Evolutionary conservation across 2,113 vertebrate genomes (phyloP).

Genomic region (Ginglymostoma cirratum): DNA sequence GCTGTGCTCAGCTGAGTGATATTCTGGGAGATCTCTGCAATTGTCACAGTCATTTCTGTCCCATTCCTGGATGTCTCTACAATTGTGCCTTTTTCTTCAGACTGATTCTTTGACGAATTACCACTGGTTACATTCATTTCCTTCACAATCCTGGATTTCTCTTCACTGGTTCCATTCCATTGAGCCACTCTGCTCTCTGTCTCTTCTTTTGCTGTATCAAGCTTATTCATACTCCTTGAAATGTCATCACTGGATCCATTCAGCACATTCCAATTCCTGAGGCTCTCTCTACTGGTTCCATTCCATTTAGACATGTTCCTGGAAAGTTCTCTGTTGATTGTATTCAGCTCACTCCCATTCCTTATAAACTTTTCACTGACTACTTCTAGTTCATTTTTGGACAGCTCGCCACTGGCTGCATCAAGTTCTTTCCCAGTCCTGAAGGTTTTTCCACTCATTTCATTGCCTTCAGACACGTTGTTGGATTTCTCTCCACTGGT

Average conservation of each 20-base stretch:
- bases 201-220: background rate
- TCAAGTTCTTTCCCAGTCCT: background rate
- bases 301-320: background rate
- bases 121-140: background rate
- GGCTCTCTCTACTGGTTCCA: background rate
- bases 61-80: background rate
- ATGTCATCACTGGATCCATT: background rate
- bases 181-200: too few relatives aligned
- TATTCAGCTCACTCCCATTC: background rate
- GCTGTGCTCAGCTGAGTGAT: background rate
- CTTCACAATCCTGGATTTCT: background rate
- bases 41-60: background rate
- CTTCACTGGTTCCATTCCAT: too few relatives aligned
- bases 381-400: background rate
- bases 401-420: background rate
- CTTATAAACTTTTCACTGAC: background rate
- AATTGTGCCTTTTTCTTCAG: background rate
- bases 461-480: background rate
- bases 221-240: background rate
- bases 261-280: background rate
- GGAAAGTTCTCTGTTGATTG: background rate
- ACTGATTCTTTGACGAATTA: background rate
- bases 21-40: background rate
- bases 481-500: background rate
- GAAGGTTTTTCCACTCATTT: background rate